phyloP scores from a whole-genome alignment of 1,140 invertebrate genomes.

The Zaprionus nigranus region DNA sequence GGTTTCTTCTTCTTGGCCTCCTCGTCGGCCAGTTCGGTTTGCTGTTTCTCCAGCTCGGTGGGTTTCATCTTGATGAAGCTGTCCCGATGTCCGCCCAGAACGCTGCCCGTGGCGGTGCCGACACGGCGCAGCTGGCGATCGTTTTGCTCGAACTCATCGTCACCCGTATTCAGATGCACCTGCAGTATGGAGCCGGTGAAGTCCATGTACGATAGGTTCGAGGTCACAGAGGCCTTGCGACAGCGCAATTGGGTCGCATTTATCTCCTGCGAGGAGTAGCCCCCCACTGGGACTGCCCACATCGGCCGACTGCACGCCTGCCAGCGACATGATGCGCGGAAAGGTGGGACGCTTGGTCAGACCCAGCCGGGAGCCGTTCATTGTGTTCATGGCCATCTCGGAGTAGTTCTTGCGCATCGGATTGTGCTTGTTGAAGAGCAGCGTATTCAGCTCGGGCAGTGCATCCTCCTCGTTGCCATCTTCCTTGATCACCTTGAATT shows the following conservation, averaged over 20 bases:
- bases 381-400: slow-evolving; percentile 83
- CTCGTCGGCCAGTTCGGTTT: slow-evolving; percentile 51
- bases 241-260: slow-evolving; percentile 82
- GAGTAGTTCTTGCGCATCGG: slow-evolving; percentile 83
- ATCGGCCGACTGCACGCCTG: slow-evolving; percentile 71
- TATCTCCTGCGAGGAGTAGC: slow-evolving; percentile 74
- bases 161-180: slow-evolving; percentile 86
- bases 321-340: slow-evolving; percentile 82
- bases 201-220: slow-evolving; percentile 89
- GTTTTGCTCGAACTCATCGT: slow-evolving; percentile 82
- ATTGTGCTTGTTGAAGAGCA: slow-evolving; percentile 76
- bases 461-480: slow-evolving; percentile 85
- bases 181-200: slow-evolving; percentile 89
- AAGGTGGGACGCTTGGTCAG: slow-evolving; percentile 82
- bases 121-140: slow-evolving; percentile 80
- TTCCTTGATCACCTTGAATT: slow-evolving; percentile 79
- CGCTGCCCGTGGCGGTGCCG: slow-evolving; percentile 72
- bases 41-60: slow-evolving; percentile 74
- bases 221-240: slow-evolving; percentile 88
- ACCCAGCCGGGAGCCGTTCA: slow-evolving; percentile 71
- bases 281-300: slow-evolving; percentile 51
- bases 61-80: slow-evolving; percentile 84
- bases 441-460: slow-evolving; percentile 81
- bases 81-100: slow-evolving; percentile 70
- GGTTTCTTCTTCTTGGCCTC: slow-evolving; percentile 75